Evolutionary conservation across 2,113 vertebrate species (phyloP), one percentile per base, ranked within the genome.

Genomic region (Zootoca vivipara): DNA sequence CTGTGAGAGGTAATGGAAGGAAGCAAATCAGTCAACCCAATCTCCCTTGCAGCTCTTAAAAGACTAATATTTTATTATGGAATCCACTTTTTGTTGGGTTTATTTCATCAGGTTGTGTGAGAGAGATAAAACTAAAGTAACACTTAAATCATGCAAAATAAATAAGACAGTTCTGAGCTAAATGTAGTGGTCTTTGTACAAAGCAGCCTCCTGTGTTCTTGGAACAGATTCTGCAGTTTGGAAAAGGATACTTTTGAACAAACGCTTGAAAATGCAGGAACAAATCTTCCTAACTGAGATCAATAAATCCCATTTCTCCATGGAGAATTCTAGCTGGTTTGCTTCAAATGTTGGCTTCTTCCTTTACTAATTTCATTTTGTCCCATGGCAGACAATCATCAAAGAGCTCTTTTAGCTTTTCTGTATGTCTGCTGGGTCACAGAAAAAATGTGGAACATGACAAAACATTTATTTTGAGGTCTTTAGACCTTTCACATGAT

Each of bases 401-500:
- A 40, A 28, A 1, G 35, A 67, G 42, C n/a, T 91, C 38, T 20
- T 7, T 40, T 20, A 4, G 9, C 8, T 40, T 30, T 30, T 15
- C 10, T 64, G 26, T 0, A 0, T 70, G 40, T 88, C 28, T 18
- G 46, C 46, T 67, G 74, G 58, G 73, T 86, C 8, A 0, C 81
- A 80, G 18, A n/a, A 70, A 89, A 70, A 80, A 88, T 62, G 24
- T 85, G 62, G 35, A 46, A 86, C 62, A 85, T 78, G 83, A 46
- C 46, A 46, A 46, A 46, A 46, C 46, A 46, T 46, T 46, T 46
- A 7, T 73, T 87, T 83, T 24, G 33, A 4, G 40, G 91, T 85
- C 90, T 15, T 88, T 81, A 85, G 79, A 8, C 24, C 82, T 90
- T 86, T 42, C 0, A 0, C 2, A 40, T 1, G 0, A 46, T 30